Percentiles rank a stretch among this genome's conserved stretches.
Conservation (phyloP, 2,888 invertebrate species). For the Alviniconcha strummeri region DNA sequence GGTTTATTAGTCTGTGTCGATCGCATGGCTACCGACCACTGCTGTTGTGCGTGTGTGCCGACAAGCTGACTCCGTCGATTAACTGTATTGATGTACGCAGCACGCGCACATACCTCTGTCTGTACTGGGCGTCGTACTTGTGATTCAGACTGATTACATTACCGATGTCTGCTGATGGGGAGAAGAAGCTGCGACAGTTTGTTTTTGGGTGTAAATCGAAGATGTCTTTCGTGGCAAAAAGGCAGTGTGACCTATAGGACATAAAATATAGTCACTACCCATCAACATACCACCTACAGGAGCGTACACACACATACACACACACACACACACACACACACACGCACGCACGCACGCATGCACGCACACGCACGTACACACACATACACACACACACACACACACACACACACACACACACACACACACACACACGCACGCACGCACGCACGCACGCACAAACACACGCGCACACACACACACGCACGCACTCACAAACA, state of each 20-base stretch:
- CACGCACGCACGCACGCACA: neutral
- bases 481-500: neutral
- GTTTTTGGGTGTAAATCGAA: too few species aligned
- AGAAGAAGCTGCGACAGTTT: too few species aligned
- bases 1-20: too few species aligned
- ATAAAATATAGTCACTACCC: neutral
- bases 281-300: neutral
- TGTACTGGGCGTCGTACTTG: too few species aligned
- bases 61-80: too few species aligned
- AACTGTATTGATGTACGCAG: too few species aligned
- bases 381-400: neutral
- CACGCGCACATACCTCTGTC: too few species aligned
- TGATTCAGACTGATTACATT: too few species aligned
- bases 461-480: neutral
- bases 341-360: neutral
- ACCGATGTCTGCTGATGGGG: too few species aligned
- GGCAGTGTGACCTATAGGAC: neutral
- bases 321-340: neutral
- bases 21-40: too few species aligned
- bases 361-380: neutral
- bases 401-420: constrained; percentile 5
- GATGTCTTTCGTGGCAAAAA: too few species aligned
- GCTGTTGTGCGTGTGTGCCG: too few species aligned
- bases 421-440: neutral
- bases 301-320: neutral